Evolutionary conservation across 1,140 invertebrate genomes (phyloP).

Genomic region (Planococcus citri): DNA sequence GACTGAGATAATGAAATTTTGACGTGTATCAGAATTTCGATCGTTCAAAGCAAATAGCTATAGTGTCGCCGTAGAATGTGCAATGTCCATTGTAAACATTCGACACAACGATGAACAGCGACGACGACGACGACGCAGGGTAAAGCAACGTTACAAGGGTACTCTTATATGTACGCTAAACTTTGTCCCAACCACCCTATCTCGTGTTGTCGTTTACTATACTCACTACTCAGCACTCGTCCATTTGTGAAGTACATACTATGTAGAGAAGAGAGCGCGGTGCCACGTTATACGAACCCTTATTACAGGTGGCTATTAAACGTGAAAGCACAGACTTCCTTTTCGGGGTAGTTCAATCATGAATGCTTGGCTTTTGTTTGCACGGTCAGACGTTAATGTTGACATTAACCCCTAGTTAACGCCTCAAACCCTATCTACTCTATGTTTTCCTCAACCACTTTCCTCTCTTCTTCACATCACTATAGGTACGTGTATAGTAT

Average conservation of each 20-base stretch:
- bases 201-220: too few species aligned
- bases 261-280: neutral
- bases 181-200: too few species aligned
- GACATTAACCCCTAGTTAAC: conserved; percentile 1
- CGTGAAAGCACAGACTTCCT: neutral
- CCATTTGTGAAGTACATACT: too few species aligned
- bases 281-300: neutral
- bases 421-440: neutral
- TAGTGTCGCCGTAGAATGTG: neutral
- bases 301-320: conserved; percentile 7
- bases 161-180: too few species aligned
- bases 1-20: neutral
- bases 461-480: too few species aligned
- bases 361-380: conserved; percentile 6
- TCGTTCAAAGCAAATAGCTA: neutral
- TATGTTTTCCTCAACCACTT: too few species aligned
- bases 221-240: too few species aligned
- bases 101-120: too few species aligned
- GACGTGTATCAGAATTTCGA: conserved; percentile 6
- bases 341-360: neutral
- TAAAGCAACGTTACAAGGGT: too few species aligned
- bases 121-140: too few species aligned
- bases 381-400: conserved; percentile 6
- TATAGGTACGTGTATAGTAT: too few species aligned
- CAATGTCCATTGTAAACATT: neutral